A percentile compares a stretch with the other conserved stretches of the same genome.
phyloP scores from a whole-genome alignment of 2,113 vertebrate species.

The Dasyurus viverrinus region DNA sequence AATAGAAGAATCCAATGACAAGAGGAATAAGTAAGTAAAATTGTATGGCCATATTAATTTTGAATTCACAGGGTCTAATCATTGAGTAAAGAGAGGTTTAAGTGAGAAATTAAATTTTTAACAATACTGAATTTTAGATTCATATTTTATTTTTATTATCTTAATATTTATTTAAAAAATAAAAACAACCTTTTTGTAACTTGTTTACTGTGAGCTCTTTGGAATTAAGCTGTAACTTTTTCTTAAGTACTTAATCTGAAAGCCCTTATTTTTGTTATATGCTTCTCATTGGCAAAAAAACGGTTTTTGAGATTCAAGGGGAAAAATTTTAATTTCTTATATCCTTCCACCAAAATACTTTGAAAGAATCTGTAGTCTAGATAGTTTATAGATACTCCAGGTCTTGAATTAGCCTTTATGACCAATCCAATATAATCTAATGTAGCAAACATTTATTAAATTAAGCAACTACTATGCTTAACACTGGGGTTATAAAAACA shows the following conservation, averaged over 20 bases:
- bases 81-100: conserved; percentile 25
- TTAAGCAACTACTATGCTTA: background rate
- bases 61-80: conserved; percentile 33
- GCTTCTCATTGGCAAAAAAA: conserved; percentile 7
- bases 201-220: background rate
- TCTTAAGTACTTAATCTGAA: background rate
- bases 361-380: background rate
- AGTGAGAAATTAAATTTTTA: conserved; percentile 40
- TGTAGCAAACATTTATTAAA: background rate
- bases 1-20: background rate
- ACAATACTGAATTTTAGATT: background rate
- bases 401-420: background rate
- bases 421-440: background rate
- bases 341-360: conserved; percentile 27
- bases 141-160: conserved; percentile 29
- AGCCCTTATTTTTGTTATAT: conserved; percentile 24
- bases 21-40: background rate
- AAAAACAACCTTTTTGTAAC: background rate
- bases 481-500: background rate
- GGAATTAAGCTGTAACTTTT: conserved; percentile 36
- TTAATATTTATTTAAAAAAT: conserved; percentile 1
- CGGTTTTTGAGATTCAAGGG: conserved; percentile 6
- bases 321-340: background rate
- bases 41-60: conserved; percentile 42
- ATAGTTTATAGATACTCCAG: conserved; percentile 1